Evolutionary conservation across 2,888 invertebrate species (phyloP).

Genomic region (Latrodectus elegans): DNA sequence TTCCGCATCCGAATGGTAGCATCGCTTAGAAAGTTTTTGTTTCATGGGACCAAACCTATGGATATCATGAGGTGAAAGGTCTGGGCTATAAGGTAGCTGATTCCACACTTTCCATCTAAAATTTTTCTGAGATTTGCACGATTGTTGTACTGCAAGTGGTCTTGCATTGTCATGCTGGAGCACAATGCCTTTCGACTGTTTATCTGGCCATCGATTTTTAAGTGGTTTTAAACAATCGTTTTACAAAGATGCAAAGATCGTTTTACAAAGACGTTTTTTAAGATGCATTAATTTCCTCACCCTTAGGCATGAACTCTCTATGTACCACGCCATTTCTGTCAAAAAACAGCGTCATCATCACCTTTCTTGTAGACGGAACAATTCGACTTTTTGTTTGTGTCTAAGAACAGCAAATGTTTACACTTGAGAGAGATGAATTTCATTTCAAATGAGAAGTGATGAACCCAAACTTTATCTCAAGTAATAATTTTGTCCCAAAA

Average conservation of each 20-base stretch:
- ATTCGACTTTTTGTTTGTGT: neutral
- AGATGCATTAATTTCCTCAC: neutral
- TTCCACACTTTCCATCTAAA: conserved; percentile 16
- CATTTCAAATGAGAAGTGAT: neutral
- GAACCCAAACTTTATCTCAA: conserved; percentile 19
- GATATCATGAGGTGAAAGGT: neutral
- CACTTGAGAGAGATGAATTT: neutral
- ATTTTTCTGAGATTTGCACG: conserved; percentile 12
- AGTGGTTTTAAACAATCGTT: too few relatives aligned
- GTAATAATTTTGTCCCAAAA: conserved; percentile 4
- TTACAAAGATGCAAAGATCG: too few relatives aligned
- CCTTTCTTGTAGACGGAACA: neutral
- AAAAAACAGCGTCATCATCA: neutral
- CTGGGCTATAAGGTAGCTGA: neutral
- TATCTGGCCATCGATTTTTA: neutral
- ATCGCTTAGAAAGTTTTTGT: too few relatives aligned
- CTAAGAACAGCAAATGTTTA: conserved; percentile 18
- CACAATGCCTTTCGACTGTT: conserved; percentile 10
- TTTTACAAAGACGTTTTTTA: too few relatives aligned
- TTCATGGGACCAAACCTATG: neutral
- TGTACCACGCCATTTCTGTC: neutral
- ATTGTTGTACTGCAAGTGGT: neutral
- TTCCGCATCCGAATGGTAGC: too few relatives aligned
- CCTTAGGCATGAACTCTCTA: conserved; percentile 5
- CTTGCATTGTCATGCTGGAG: neutral